phyloP scores from a whole-genome alignment of 1,140 invertebrate species.

The Tyrophagus putrescentiae region DNA sequence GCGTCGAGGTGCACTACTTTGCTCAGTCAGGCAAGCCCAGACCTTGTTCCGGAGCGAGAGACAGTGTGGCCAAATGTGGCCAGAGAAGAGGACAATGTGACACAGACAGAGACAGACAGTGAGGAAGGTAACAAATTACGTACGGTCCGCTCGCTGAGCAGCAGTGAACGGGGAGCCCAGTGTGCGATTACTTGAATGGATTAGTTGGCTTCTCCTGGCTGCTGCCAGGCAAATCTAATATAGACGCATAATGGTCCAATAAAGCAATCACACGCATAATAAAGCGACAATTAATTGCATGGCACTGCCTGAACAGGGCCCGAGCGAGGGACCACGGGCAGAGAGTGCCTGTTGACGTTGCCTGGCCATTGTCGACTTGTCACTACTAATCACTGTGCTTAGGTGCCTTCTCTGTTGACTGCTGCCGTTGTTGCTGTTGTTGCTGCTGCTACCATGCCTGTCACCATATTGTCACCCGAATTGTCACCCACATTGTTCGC shows the following conservation, averaged over 20 bases:
- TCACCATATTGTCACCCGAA: background rate
- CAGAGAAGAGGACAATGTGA: background rate
- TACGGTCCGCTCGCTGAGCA: background rate
- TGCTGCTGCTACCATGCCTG: background rate
- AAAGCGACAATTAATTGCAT: slow-evolving; percentile 9
- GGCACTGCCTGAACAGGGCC: background rate
- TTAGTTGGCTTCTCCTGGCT: too few species aligned
- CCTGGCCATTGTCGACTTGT: too few species aligned
- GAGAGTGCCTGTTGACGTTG: too few species aligned
- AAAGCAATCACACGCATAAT: slow-evolving; percentile 12
- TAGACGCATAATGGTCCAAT: slow-evolving; percentile 4
- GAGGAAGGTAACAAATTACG: background rate
- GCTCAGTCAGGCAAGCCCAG: background rate
- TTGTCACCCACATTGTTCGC: slow-evolving; percentile 7
- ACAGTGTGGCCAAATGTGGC: too few species aligned
- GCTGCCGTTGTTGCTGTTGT: background rate
- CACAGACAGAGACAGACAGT: background rate
- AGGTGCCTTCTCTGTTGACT: too few species aligned
- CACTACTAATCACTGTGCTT: too few species aligned
- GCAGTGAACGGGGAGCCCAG: background rate
- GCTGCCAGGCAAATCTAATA: slow-evolving; percentile 7
- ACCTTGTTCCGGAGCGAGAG: background rate
- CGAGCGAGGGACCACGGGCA: too few species aligned
- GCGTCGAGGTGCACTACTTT: slow-evolving; percentile 3
- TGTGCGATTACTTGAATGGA: background rate